phyloP scores from a whole-genome alignment of 1,140 invertebrate genomes.

The Zaprionus kolodkinae region DNA sequence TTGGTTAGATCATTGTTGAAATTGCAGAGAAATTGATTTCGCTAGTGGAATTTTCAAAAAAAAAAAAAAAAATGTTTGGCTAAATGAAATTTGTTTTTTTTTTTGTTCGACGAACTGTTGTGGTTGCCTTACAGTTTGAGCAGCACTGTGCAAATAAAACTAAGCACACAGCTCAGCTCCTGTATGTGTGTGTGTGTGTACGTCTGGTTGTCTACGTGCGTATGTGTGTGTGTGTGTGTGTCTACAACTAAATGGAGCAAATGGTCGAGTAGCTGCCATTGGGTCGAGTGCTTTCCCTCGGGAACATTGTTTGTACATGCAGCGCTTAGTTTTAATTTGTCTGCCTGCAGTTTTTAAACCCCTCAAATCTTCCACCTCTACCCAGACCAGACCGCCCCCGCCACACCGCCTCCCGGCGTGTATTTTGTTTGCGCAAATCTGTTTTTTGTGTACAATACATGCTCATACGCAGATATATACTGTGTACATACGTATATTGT shows the following conservation, averaged over 20 bases:
- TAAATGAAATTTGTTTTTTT: slow-evolving; percentile 50
- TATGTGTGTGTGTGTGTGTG: slow-evolving; percentile 36
- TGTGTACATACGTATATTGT: slow-evolving; percentile 28
- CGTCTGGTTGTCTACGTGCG: not conserved
- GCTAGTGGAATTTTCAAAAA: slow-evolving; percentile 7
- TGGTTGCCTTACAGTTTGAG: slow-evolving; percentile 65
- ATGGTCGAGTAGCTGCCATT: slow-evolving; percentile 78
- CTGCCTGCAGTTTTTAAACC: slow-evolving; percentile 61
- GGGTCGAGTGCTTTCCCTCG: slow-evolving; percentile 59
- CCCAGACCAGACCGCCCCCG: not conserved
- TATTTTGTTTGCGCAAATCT: slow-evolving; percentile 69
- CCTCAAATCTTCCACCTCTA: not conserved
- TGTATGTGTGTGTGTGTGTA: slow-evolving; percentile 17
- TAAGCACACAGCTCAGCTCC: slow-evolving; percentile 56
- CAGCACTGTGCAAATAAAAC: slow-evolving; percentile 62
- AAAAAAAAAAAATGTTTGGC: slow-evolving; percentile 12
- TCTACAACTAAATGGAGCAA: slow-evolving; percentile 74
- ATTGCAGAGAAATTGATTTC: slow-evolving; percentile 25
- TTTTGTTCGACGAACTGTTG: slow-evolving; percentile 37
- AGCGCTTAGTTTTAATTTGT: slow-evolving; percentile 81
- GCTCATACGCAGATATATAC: slow-evolving; percentile 32
- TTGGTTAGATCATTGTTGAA: slow-evolving; percentile 5
- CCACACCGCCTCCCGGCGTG: slow-evolving; percentile 15
- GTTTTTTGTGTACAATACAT: slow-evolving; percentile 51
- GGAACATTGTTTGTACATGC: slow-evolving; percentile 70